Evolutionary conservation across 2,797 vertebrate species (phyloP), one percentile per base, ranked within the genome.

Genomic region (Enoplosus armatus): DNA sequence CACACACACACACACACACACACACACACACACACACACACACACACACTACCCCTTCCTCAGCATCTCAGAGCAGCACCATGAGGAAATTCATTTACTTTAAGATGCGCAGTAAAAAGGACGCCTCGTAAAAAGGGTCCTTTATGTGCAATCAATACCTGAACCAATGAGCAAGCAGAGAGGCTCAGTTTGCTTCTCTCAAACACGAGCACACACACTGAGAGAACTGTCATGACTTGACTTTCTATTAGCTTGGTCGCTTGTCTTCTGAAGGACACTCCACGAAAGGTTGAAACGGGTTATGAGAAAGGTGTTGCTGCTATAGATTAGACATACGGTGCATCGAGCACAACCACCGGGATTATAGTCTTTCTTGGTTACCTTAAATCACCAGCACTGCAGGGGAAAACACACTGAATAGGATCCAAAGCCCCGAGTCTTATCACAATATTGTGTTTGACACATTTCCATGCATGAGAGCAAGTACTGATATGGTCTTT

Each of bases 61-160:
- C 75, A 64, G 80, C 80, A 79, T 87, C 87, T 83, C 55, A 53
- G 71, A 77, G 78, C 87, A 74, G 85, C 73, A 53, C 74, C 69
- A 56, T 43, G 35, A 84, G 90, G 90, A 94, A 93, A 93, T 91
- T 92, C 75, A 94, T 95, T 94, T 92, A 88, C 89, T 94, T 94
- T 92, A 87, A 92, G 92, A 89, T 53, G 8, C 84, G 90, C 82
- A 89, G 90, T 91, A 90, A 92, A 92, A 91, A 89, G 87, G 90
- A 85, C 35, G 78, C 79, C 84, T 92, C 82, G 72, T 94, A 91
- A 91, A 90, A 90, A 78, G 86, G 79, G 59, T 54, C 85, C 86
- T 94, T 94, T 93, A 93, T 93, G 89, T 91, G 89, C 89, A 92
- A 95, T 96, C 94, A 85, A 95, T 95, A 93, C 66, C 58, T 59